A percentile compares a stretch with the other conserved stretches of the same genome.
These are phyloP conservation scores for Tauraco erythrolophus DNA, from an alignment of 2,113 vertebrate genomes.

Conservation along the genomic window DNA sequence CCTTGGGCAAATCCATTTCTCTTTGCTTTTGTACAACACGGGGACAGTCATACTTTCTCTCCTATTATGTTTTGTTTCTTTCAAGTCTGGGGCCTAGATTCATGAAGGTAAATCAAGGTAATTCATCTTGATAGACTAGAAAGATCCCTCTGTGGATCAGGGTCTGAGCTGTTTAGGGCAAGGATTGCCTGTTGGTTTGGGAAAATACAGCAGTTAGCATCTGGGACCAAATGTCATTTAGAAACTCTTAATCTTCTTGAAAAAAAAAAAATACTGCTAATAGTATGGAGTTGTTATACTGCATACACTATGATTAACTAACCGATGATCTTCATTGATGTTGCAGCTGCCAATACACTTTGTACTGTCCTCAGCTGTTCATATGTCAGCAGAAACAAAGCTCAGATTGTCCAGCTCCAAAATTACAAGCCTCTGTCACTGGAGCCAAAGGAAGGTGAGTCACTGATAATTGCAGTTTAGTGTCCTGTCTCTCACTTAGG, in stretches of 20 bases:
- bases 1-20: constrained; percentile 31
- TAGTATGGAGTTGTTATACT: background rate
- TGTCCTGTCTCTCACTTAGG: background rate
- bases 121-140: constrained; percentile 18
- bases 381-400: constrained; percentile 25
- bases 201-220: background rate
- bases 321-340: constrained; percentile 14
- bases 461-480: background rate
- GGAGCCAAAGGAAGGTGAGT: background rate
- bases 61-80: constrained; percentile 21
- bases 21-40: background rate
- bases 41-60: background rate
- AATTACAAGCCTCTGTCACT: background rate
- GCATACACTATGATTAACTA: constrained; percentile 45
- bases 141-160: background rate
- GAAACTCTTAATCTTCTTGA: background rate
- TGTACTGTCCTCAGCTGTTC: constrained; percentile 12
- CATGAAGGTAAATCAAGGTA: constrained; percentile 33
- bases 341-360: constrained; percentile 25
- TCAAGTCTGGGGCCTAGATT: background rate
- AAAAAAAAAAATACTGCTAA: background rate
- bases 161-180: background rate
- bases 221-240: background rate
- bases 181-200: background rate
- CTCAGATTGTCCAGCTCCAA: background rate